phyloP scores from a whole-genome alignment of 2,113 vertebrate genomes.

The Nesogale talazaci region DNA sequence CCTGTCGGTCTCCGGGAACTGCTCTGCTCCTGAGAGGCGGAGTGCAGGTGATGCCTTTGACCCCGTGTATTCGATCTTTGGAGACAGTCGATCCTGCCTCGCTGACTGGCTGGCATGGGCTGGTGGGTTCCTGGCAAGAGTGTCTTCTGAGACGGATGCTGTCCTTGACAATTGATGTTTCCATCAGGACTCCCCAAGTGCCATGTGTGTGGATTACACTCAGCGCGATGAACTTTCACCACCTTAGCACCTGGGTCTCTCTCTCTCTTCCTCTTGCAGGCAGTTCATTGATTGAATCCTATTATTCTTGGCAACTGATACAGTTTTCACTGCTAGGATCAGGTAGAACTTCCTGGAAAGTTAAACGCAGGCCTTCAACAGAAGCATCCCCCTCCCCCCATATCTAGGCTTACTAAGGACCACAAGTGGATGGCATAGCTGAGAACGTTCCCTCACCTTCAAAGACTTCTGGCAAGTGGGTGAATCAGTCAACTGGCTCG shows the following conservation, averaged over 20 bases:
- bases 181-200: neutral
- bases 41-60: neutral
- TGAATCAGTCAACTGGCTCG: fast-evolving
- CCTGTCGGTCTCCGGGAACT: neutral
- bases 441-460: fast-evolving
- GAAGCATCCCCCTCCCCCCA: neutral
- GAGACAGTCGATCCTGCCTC: neutral
- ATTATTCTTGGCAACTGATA: neutral
- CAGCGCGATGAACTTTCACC: neutral
- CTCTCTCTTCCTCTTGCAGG: neutral
- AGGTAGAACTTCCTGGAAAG: neutral
- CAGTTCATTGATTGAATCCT: neutral
- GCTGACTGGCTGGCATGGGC: neutral
- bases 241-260: neutral
- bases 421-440: too few relatives aligned
- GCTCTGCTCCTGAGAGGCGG: neutral
- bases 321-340: fast-evolving
- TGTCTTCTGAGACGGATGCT: neutral
- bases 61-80: neutral
- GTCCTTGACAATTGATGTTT: neutral
- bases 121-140: neutral
- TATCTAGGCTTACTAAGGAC: neutral
- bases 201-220: neutral
- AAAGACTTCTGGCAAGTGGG: fast-evolving
- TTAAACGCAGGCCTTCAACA: fast-evolving